Percentiles rank a stretch among this genome's conserved stretches.
These are phyloP conservation scores for Harpagifer antarcticus DNA, from an alignment of 2,797 vertebrate species.

Conservation along the genomic window DNA sequence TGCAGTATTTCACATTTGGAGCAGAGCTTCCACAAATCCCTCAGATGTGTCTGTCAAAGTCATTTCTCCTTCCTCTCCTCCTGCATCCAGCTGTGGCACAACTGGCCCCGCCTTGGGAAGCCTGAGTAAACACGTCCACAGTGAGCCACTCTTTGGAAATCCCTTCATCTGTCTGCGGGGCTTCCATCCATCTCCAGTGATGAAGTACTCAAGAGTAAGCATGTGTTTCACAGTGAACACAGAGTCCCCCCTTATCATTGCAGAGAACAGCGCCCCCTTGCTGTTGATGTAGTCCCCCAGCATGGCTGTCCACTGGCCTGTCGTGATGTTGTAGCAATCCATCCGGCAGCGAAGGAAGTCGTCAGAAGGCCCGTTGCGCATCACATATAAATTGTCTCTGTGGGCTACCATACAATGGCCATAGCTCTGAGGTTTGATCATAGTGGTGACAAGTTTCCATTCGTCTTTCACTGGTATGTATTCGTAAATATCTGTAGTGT, in stretches of 20 bases:
- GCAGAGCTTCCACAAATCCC: conserved; percentile 47
- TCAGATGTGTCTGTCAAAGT: conserved; percentile 57
- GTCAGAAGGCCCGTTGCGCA: conserved; percentile 93
- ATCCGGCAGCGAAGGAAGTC: conserved; percentile 95
- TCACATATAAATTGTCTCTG: conserved; percentile 92
- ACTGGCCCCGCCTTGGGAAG: conserved; percentile 82
- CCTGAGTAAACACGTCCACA: conserved; percentile 94
- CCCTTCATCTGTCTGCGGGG: conserved; percentile 90
- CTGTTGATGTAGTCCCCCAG: conserved; percentile 94
- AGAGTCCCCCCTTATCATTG: conserved; percentile 89
- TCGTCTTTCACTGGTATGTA: conserved; percentile 82
- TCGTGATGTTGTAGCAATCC: conserved; percentile 92
- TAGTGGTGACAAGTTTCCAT: conserved; percentile 88
- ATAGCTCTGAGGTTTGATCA: conserved; percentile 92
- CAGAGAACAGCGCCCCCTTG: conserved; percentile 95
- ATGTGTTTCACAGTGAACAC: conserved; percentile 94
- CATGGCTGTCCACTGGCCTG: conserved; percentile 92
- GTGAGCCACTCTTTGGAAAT: conserved; percentile 92
- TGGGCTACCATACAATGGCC: conserved; percentile 98
- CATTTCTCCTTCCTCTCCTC: conserved; percentile 50
- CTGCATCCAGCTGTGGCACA: conserved; percentile 51
- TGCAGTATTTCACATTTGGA: conserved; percentile 57
- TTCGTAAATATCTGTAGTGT: conserved; percentile 92
- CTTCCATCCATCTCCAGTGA: conserved; percentile 88
- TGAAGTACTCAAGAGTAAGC: conserved; percentile 90